Evolutionary conservation across 2,113 vertebrate species (phyloP).

Genomic region (Rhagologus leucostigma): DNA sequence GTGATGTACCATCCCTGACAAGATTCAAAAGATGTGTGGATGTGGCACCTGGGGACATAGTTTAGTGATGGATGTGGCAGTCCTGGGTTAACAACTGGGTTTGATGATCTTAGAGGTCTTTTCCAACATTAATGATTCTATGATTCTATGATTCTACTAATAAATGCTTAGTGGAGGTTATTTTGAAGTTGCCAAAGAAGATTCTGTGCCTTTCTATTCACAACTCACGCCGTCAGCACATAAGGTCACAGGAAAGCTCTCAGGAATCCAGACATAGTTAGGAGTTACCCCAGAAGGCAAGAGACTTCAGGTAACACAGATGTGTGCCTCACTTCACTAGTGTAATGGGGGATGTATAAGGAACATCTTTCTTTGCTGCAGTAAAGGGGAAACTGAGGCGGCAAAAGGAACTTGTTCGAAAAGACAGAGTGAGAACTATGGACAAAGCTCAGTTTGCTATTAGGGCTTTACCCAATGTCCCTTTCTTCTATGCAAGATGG

Average conservation of each 20-base stretch:
- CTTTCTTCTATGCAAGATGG: neutral
- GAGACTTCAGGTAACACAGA: neutral
- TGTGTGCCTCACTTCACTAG: neutral
- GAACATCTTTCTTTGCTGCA: neutral
- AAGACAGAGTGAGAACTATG: neutral
- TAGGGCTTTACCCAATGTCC: neutral
- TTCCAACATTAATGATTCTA: neutral
- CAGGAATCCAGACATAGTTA: neutral
- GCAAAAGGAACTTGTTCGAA: neutral
- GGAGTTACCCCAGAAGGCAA: neutral
- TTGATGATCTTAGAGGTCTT: neutral
- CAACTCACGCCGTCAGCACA: neutral
- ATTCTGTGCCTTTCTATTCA: neutral
- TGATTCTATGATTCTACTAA: neutral
- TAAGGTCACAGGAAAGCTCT: neutral
- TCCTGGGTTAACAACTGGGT: neutral
- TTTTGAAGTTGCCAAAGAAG: neutral
- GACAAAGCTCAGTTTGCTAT: neutral
- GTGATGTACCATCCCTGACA: neutral
- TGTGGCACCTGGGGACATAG: neutral
- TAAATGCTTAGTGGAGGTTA: neutral
- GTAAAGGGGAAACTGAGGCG: neutral
- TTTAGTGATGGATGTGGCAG: neutral
- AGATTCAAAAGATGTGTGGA: neutral
- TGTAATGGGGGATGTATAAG: neutral